Evolutionary conservation across 2,113 vertebrate genomes (phyloP).

Genomic region (Odocoileus hemionus): DNA sequence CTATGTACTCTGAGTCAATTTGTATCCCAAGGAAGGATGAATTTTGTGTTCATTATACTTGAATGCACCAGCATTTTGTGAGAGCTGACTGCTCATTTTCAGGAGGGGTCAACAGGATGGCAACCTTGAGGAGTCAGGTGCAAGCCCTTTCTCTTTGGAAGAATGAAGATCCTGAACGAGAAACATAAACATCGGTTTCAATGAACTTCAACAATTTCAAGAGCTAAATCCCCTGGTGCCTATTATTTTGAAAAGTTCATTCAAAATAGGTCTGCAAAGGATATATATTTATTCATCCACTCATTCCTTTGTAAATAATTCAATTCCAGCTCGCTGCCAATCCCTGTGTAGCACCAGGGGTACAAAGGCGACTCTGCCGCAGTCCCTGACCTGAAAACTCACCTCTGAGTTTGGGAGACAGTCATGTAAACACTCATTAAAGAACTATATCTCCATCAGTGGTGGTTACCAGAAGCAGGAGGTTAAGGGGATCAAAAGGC

Average conservation of each 20-base stretch:
- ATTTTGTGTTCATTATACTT: not conserved
- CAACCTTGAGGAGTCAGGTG: not conserved
- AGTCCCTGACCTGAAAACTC: not conserved
- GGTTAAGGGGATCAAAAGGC: not conserved
- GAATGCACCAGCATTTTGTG: not conserved
- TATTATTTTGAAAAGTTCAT: conserved; percentile 18
- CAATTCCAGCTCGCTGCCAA: not conserved
- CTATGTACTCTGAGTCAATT: conserved; percentile 3
- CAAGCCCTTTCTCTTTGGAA: not conserved
- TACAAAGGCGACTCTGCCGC: not conserved
- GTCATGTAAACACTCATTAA: not conserved
- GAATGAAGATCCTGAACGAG: not conserved
- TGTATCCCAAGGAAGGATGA: not conserved
- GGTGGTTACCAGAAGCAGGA: not conserved
- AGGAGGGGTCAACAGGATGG: not conserved
- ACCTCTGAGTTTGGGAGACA: not conserved
- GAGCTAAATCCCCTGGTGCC: not conserved
- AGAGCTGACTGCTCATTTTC: not conserved
- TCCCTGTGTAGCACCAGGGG: not conserved
- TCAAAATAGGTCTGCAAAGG: not conserved
- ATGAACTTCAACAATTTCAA: not conserved
- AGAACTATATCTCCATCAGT: not conserved
- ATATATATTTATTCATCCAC: not conserved
- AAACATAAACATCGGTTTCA: not conserved
- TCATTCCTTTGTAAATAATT: not conserved